Evolutionary conservation across 2,113 vertebrate genomes (phyloP), one percentile per base, ranked within the genome.

Genomic region (Siniperca chuatsi): DNA sequence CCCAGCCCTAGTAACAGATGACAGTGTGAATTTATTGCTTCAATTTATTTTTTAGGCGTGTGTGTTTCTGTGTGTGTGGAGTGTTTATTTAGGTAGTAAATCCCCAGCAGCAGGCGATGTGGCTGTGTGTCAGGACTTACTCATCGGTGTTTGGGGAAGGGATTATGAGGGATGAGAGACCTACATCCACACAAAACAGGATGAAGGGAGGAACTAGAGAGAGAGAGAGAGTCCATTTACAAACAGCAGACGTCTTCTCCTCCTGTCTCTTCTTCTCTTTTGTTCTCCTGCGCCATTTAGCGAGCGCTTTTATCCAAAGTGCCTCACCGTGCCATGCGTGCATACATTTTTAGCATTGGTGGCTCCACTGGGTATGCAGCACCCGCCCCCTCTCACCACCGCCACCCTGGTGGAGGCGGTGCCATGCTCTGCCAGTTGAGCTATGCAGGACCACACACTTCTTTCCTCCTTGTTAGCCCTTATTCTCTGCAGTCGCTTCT

Each of bases 161-260:
- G 92, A 94, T 96, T 95, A 95, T 70, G 85, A 91, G 90, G 79
- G 90, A 92, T 92, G 89, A 90, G 90, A 92, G 89, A 89, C 66
- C 82, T 54, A 87, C 82, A 87, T 84, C 84, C 75, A 86, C 84
- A 90, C 87, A 85, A 72, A 92, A 87, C 83, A 78, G 68, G 82
- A 87, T 69, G 82, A 87, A 76, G 84, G 78, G 65, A 76, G 77
- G 78, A 81, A 84, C 73, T 37, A 37, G 35, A 37, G 35, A 44
- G 84, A 64, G 71, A 87, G 77, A 54, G 55, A 57, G 60, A 64
- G 67, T 83, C 71, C 83, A 80, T 88, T 90, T 88, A 74, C 90
- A 44, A 55, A 72, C 79, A 73, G 65, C 69, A 79, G 86, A 42
- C 68, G n/a, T 76, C 79, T 77, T 88, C 85, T 67, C 86, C 79